Conservation (phyloP, 2,888 invertebrate species). For the Reticulitermes lucifugus region DNA sequence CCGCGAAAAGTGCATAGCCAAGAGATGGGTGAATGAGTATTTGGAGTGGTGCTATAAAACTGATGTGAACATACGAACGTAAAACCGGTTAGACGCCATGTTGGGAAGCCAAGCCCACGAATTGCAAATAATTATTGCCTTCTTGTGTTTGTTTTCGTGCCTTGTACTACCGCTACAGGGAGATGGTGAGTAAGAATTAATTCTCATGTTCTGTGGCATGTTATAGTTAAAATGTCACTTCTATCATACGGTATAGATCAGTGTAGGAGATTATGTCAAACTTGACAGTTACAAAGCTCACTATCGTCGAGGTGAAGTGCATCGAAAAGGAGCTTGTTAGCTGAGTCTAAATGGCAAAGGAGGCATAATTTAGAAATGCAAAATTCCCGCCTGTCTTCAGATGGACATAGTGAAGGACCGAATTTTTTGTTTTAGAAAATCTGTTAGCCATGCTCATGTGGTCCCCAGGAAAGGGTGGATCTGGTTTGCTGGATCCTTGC, state of each 20-base stretch:
- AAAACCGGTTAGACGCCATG: constrained; percentile 59
- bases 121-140: constrained; percentile 57
- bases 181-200: constrained; percentile 55
- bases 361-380: no score
- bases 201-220: background rate
- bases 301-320: no score
- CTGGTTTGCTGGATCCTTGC: no score
- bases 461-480: no score
- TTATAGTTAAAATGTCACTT: background rate
- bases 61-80: background rate
- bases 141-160: constrained; percentile 57
- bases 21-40: background rate
- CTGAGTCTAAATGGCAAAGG: no score
- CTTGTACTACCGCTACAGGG: constrained; percentile 56
- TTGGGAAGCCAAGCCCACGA: constrained; percentile 60
- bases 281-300: background rate
- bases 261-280: background rate
- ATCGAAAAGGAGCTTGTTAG: no score
- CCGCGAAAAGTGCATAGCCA: background rate
- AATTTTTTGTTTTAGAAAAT: no score
- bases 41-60: background rate
- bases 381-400: no score
- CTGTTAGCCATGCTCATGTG: no score
- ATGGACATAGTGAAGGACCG: no score
- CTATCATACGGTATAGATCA: background rate